Conservation (phyloP, 2,888 invertebrate genomes). For the Microchrysa polita region DNA sequence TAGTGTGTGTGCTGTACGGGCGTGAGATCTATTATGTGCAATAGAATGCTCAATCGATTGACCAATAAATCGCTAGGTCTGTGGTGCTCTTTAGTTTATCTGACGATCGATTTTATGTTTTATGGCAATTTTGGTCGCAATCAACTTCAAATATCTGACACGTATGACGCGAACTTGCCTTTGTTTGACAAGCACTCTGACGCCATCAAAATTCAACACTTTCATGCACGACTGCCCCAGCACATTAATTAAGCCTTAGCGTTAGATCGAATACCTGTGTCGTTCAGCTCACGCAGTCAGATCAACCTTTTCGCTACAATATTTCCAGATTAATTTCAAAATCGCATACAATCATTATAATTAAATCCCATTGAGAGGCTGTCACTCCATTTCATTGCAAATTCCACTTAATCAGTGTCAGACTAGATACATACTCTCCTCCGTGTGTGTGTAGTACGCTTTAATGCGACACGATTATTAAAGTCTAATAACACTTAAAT, state of each 20-base stretch:
- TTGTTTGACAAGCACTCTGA: too few species aligned
- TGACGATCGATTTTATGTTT: too few species aligned
- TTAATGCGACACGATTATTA: conserved; percentile 40
- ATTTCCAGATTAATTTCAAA: conserved; percentile 29
- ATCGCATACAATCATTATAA: conserved; percentile 26
- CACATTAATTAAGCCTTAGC: not conserved
- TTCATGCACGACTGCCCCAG: too few species aligned
- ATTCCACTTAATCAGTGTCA: conserved; percentile 38
- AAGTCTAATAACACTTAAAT: conserved; percentile 43
- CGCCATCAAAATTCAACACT: not conserved
- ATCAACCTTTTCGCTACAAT: conserved; percentile 3
- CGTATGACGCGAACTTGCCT: too few species aligned
- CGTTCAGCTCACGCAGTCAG: not conserved
- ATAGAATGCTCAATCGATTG: too few species aligned
- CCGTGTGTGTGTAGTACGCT: conserved; percentile 13
- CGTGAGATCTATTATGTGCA: too few species aligned
- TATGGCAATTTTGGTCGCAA: too few species aligned
- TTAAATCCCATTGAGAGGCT: conserved; percentile 27
- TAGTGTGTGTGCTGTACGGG: too few species aligned
- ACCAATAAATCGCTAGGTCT: too few species aligned
- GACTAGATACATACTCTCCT: conserved; percentile 15
- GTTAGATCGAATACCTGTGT: too few species aligned
- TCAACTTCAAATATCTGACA: too few species aligned
- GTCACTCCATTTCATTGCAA: conserved; percentile 30
- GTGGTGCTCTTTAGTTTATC: too few species aligned